Conservation (phyloP, 1,140 invertebrate species). For the Cydia fagiglandana region DNA sequence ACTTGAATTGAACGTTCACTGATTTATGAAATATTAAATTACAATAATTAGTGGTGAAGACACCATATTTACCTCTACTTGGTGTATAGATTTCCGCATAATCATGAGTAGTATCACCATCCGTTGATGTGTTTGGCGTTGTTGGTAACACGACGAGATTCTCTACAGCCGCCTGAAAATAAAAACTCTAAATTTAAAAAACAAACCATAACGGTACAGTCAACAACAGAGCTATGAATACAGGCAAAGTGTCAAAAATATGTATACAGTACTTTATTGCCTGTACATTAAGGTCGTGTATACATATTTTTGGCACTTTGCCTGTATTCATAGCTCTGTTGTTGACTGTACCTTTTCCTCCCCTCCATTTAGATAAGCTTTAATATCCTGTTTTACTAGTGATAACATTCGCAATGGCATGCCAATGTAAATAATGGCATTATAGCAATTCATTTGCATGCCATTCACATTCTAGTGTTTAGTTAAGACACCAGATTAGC, state of each 20-base stretch:
- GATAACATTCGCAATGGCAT: too few species aligned
- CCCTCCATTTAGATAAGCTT: neutral
- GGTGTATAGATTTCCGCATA: slow-evolving; percentile 97
- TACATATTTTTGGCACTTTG: too few species aligned
- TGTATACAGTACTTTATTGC: too few species aligned
- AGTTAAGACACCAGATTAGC: neutral
- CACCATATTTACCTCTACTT: slow-evolving; percentile 83
- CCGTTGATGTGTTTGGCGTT: slow-evolving; percentile 80
- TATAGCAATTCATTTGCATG: neutral
- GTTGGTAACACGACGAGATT: slow-evolving; percentile 75
- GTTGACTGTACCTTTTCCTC: too few species aligned
- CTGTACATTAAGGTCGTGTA: too few species aligned
- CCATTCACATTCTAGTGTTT: neutral
- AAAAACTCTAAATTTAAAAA: slow-evolving; percentile 35
- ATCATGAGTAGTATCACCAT: slow-evolving; percentile 89
- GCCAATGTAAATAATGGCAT: neutral
- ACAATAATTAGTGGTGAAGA: neutral
- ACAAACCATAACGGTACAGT: neutral
- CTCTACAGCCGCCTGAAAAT: slow-evolving; percentile 71
- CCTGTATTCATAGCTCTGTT: too few species aligned
- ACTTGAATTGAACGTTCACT: too few species aligned
- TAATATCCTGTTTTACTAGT: neutral
- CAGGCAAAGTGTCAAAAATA: too few species aligned
- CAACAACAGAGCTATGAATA: neutral
- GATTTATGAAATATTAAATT: neutral